Conservation (phyloP, 1,140 invertebrate species). For the Monochamus saltuarius region DNA sequence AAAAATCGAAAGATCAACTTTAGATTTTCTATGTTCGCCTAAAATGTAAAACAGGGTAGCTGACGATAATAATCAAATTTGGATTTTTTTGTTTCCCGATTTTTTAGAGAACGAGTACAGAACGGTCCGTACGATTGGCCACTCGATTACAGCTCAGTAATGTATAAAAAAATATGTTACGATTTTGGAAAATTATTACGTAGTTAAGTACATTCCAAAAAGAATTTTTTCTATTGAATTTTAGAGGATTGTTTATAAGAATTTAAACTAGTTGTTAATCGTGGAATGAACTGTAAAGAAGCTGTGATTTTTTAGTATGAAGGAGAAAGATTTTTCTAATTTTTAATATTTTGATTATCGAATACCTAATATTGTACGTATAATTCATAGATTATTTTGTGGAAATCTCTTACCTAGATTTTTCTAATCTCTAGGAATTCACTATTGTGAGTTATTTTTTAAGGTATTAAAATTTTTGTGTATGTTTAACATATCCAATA, state of each 20-base stretch:
- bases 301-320: conserved; percentile 43
- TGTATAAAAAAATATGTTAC: conserved; percentile 6
- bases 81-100: no score
- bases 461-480: conserved; percentile 29
- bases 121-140: no score
- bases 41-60: no score
- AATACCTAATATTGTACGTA: conserved; percentile 8
- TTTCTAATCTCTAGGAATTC: conserved; percentile 5
- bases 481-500: conserved; percentile 39
- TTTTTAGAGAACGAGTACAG: no score
- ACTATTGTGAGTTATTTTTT: conserved; percentile 6
- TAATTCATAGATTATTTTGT: conserved; percentile 10
- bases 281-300: conserved; percentile 37
- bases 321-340: conserved; percentile 24
- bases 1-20: not conserved
- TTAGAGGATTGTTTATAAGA: conserved; percentile 17
- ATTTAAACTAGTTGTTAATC: conserved; percentile 21
- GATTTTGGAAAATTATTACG: conserved; percentile 4
- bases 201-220: conserved; percentile 7
- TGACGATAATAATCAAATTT: no score
- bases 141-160: conserved; percentile 12
- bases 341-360: conserved; percentile 20
- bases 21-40: not conserved
- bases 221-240: conserved; percentile 21
- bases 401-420: conserved; percentile 8